Conservation (phyloP, 2,113 vertebrate species). For the Ibidorhyncha struthersii region DNA sequence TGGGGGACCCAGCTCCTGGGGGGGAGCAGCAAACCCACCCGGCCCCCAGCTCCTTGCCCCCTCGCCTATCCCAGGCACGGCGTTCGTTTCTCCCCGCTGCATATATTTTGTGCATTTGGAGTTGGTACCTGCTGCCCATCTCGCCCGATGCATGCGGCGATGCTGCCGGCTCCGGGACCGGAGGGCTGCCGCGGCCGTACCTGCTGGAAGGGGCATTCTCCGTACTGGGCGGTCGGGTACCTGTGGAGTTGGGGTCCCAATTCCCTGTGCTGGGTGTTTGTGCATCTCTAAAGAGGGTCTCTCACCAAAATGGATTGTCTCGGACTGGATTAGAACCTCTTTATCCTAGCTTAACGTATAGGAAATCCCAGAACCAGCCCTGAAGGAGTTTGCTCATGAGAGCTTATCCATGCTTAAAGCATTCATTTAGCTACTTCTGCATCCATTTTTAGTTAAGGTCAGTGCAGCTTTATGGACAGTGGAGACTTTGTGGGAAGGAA, state of each 20-base stretch:
- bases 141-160: fast-evolving
- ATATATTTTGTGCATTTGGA: not conserved
- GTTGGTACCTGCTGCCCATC: not conserved
- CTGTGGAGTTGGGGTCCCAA: not conserved
- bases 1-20: not conserved
- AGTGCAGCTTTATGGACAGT: not conserved
- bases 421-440: not conserved
- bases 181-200: fast-evolving
- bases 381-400: not conserved
- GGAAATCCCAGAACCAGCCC: not conserved
- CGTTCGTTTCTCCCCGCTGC: fast-evolving
- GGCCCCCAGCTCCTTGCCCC: not conserved
- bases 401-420: not conserved
- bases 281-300: not conserved
- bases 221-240: not conserved
- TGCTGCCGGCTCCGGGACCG: fast-evolving
- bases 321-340: not conserved
- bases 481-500: not conserved
- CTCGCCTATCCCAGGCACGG: fast-evolving
- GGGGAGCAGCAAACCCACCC: not conserved
- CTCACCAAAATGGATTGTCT: not conserved
- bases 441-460: not conserved
- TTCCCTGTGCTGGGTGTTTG: not conserved
- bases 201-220: not conserved
- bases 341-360: not conserved